A percentile compares a stretch with the other conserved stretches of the same genome.
phyloP scores from a whole-genome alignment of 2,888 invertebrate genomes.

The Cosmia pyralina region DNA sequence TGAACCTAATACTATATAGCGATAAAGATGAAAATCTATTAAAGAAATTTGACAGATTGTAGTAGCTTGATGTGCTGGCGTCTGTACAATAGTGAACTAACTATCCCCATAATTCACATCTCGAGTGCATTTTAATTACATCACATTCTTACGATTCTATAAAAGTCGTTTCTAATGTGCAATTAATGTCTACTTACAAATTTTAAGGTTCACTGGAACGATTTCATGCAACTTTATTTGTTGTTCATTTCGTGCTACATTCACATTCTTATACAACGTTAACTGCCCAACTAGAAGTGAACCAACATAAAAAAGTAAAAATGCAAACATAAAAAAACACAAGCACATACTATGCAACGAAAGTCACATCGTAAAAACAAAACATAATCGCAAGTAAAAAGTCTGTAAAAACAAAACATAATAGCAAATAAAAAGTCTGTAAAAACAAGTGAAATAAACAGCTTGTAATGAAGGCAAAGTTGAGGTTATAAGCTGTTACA shows the following conservation, averaged over 20 bases:
- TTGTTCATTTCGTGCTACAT: slow-evolving; percentile 7
- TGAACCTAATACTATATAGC: too few relatives aligned
- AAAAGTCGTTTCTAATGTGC: background rate
- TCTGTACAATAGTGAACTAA: too few relatives aligned
- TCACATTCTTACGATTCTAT: background rate
- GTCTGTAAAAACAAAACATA: slow-evolving; percentile 60
- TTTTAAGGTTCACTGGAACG: background rate
- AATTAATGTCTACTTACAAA: background rate
- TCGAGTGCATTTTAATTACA: background rate
- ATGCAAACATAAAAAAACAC: slow-evolving; percentile 24
- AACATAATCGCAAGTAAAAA: slow-evolving; percentile 59
- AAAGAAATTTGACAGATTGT: too few relatives aligned
- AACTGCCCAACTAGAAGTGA: background rate
- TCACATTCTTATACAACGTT: slow-evolving; percentile 3
- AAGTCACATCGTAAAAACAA: slow-evolving; percentile 53
- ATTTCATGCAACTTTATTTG: background rate
- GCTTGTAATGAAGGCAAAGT: slow-evolving; percentile 59
- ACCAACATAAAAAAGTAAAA: slow-evolving; percentile 20
- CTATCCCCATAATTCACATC: background rate
- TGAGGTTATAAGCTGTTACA: slow-evolving; percentile 56
- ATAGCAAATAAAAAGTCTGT: slow-evolving; percentile 59
- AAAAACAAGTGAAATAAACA: slow-evolving; percentile 64
- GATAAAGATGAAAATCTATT: too few relatives aligned
- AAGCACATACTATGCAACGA: slow-evolving; percentile 20
- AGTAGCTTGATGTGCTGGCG: too few relatives aligned